Evolutionary conservation across 2,888 invertebrate species (phyloP).

Genomic region (Melinopterus prodromus): DNA sequence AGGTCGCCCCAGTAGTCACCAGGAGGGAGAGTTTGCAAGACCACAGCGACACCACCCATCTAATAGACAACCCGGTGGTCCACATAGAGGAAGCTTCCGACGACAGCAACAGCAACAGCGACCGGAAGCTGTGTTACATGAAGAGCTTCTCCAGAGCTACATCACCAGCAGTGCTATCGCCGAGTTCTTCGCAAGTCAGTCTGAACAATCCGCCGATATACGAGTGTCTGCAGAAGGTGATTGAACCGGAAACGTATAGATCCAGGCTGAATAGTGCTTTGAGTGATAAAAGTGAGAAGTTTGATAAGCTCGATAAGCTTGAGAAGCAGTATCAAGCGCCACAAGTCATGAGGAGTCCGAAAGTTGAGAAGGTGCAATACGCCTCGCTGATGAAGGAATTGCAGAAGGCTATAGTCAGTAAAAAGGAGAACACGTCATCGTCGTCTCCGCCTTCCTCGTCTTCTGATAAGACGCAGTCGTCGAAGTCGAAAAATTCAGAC

Average conservation of each 20-base stretch:
- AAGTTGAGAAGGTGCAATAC: slow-evolving; percentile 61
- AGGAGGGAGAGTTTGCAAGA: slow-evolving; percentile 38
- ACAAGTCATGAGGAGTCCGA: slow-evolving; percentile 54
- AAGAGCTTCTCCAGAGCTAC: slow-evolving; percentile 63
- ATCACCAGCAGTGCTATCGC: slow-evolving; percentile 60
- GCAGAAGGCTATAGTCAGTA: slow-evolving; percentile 59
- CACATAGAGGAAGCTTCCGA: slow-evolving; percentile 61
- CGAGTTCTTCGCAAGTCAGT: slow-evolving; percentile 62
- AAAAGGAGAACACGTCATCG: slow-evolving; percentile 50
- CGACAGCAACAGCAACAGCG: slow-evolving; percentile 57
- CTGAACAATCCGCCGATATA: slow-evolving; percentile 57
- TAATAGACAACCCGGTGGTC: slow-evolving; percentile 60
- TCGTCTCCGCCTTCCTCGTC: slow-evolving; percentile 44
- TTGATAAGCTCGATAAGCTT: no score
- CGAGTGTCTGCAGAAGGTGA: slow-evolving; percentile 61
- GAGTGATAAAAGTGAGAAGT: slow-evolving; percentile 50
- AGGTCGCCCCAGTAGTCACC: slow-evolving; percentile 47
- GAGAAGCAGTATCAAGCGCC: slow-evolving; percentile 52
- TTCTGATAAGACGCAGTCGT: slow-evolving; percentile 53
- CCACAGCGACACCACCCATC: slow-evolving; percentile 47
- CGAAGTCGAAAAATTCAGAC: slow-evolving; percentile 58
- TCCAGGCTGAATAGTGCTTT: slow-evolving; percentile 57
- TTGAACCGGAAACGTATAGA: slow-evolving; percentile 60
- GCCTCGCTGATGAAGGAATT: slow-evolving; percentile 63
- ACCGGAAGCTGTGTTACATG: slow-evolving; percentile 62